These are phyloP conservation scores for Lepidocyrtoides sp. DNA, from an alignment of 2,888 invertebrate genomes.

Conservation along the genomic window DNA sequence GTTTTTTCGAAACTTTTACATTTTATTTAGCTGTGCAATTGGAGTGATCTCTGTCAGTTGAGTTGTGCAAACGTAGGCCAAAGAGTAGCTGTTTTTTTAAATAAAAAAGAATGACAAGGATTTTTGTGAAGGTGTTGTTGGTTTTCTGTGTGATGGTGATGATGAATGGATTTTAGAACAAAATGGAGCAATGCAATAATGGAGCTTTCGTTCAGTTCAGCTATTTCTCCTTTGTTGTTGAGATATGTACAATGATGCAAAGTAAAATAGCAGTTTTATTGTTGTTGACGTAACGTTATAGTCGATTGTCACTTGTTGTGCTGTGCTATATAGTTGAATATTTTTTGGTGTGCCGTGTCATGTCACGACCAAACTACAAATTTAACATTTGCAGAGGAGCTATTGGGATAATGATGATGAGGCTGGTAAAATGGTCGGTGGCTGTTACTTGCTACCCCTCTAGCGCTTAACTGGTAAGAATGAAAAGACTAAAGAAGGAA, in stretches of 20 bases:
- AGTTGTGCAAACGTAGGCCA: background rate
- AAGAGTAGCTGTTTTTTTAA: background rate
- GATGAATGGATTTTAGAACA: constrained; percentile 4
- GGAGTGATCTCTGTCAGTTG: background rate
- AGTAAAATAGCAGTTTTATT: constrained; percentile 28
- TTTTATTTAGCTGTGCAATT: background rate
- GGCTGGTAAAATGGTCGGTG: background rate
- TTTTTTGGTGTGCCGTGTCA: constrained; percentile 4
- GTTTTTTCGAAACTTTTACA: background rate
- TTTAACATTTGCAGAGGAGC: constrained; percentile 22
- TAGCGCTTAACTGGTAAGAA: constrained; percentile 11
- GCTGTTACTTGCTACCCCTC: background rate
- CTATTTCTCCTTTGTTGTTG: background rate
- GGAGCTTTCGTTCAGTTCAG: constrained; percentile 43
- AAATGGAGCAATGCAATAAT: constrained; percentile 45
- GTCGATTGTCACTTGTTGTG: background rate
- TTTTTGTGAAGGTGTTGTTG: background rate
- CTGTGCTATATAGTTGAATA: background rate
- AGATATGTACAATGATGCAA: background rate
- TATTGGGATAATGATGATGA: background rate
- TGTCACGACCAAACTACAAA: constrained; percentile 40
- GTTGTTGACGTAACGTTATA: constrained; percentile 44
- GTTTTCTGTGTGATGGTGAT: background rate
- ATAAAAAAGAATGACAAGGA: too few species aligned
- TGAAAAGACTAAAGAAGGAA: background rate